A percentile compares a stretch with the other conserved stretches of the same genome.
Conservation (phyloP, 2,888 invertebrate genomes). For the Eupithecia dodoneata region DNA sequence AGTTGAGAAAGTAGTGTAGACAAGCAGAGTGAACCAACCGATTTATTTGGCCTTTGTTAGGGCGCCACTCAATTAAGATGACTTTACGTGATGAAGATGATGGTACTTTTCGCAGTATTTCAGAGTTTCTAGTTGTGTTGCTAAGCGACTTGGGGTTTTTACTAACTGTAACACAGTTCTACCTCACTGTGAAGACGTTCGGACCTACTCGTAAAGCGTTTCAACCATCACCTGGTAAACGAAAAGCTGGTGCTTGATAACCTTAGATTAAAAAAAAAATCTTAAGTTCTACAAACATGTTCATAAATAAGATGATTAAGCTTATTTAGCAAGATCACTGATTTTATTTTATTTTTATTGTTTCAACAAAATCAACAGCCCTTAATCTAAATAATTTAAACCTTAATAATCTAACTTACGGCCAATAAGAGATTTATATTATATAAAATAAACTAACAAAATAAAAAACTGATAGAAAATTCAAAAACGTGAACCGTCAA, state of each 20-base stretch:
- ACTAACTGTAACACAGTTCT: background rate
- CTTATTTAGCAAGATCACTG: background rate
- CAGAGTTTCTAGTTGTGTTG: background rate
- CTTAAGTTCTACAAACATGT: background rate
- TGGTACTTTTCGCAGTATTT: constrained; percentile 7
- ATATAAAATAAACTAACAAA: no score
- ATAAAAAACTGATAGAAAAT: no score
- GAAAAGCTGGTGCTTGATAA: background rate
- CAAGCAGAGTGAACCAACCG: constrained; percentile 10
- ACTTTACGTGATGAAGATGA: constrained; percentile 34
- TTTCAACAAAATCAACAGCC: no score
- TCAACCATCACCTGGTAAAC: background rate
- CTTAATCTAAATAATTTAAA: no score
- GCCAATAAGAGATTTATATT: no score
- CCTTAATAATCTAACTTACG: no score
- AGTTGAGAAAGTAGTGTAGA: background rate
- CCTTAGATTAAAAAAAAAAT: background rate
- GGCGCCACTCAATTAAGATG: constrained; percentile 40
- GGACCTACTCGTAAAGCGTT: background rate
- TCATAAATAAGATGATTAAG: background rate
- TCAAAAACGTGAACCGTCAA: background rate
- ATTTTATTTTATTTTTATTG: no score
- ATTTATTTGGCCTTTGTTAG: constrained; percentile 11
- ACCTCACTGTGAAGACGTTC: background rate
- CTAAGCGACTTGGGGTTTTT: background rate